Evolutionary conservation across 2,797 vertebrate species (phyloP), one percentile per base, ranked within the genome.

Genomic region (Pipistrellus kuhlii): DNA sequence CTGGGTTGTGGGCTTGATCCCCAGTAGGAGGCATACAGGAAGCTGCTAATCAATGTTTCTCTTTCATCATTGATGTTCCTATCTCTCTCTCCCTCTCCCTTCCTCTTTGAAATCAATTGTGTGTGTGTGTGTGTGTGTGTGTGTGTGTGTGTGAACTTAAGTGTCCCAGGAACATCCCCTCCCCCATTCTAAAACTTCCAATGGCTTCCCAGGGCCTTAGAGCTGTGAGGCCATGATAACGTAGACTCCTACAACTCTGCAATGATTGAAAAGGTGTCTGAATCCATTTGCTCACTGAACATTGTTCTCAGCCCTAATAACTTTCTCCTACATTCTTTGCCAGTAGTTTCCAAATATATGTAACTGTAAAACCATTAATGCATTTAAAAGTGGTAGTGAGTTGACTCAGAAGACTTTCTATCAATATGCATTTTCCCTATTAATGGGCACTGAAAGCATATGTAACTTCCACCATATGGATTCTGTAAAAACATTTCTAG

Each of bases 401-500:
- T 92, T 85, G 77, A 93, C 81, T 57, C 41, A 84, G 71, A 88
- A 48, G 35, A 32, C 46, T 71, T 35, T 81, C 30, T 55, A 30
- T 81, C 85, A 41, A 9, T 46, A 69, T 30, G 23, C 38, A 69
- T 73, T 85, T 94, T 88, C 25, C 51, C 62, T 88, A 32, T 72
- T 93, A 82, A 83, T 44, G 48, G 55, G 69, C 81, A 27, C 46
- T 35, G 53, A n/a, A 93, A 90, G 20, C 73, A 59, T 32, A 78
- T 51, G 41, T 62, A 38, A 88, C 64, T 83, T 73, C 69, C 91
- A 68, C 71, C 53, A 82, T 59, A 69, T 20, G 25, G 21, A 46
- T 72, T 73, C 83, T 72, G 14, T 85, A 86, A 89, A 91, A 91
- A 57, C 88, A 92, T 38, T 88, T 87, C 66, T 35, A 30, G 66